Percentiles rank a stretch among this genome's conserved stretches.
Conservation (phyloP, 2,888 invertebrate species). For the Prionchulus punctatus region DNA sequence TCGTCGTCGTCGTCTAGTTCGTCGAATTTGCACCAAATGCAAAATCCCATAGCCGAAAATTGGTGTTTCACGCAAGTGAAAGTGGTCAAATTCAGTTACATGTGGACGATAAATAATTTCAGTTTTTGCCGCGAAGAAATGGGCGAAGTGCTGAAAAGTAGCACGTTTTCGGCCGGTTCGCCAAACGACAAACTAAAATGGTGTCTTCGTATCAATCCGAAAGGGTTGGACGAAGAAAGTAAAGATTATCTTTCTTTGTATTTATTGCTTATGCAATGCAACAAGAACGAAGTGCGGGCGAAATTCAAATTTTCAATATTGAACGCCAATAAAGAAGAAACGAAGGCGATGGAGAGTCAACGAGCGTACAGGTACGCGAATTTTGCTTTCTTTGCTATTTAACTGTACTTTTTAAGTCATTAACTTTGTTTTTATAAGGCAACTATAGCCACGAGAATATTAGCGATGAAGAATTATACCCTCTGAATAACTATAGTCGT, state of each 20-base stretch:
- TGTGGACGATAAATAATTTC: conserved; percentile 99
- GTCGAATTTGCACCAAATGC: conserved; percentile 12
- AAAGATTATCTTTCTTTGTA: conserved; percentile 99
- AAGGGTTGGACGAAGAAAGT: conserved; percentile 98
- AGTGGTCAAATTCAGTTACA: conserved; percentile 99
- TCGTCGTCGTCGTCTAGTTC: background rate
- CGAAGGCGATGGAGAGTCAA: conserved; percentile 92
- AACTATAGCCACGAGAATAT: too few relatives aligned
- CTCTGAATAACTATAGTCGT: too few relatives aligned
- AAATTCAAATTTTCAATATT: conserved; percentile 99
- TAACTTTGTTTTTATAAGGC: too few relatives aligned
- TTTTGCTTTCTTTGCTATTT: too few relatives aligned
- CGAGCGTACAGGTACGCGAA: conserved; percentile 78
- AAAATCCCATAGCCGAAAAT: conserved; percentile 82
- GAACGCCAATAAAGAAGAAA: conserved; percentile 99
- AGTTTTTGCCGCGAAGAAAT: conserved; percentile 99
- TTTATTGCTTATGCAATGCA: conserved; percentile 94
- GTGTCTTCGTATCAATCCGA: conserved; percentile 98
- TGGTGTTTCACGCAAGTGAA: conserved; percentile 99
- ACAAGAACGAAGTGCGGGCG: conserved; percentile 98
- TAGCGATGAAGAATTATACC: too few relatives aligned
- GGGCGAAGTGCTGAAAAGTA: conserved; percentile 99
- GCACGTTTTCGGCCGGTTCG: conserved; percentile 96
- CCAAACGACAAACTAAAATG: conserved; percentile 95
- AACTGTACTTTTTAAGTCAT: too few relatives aligned